Percentiles rank a stretch among this genome's conserved stretches.
Evolutionary conservation across 2,888 invertebrate species (phyloP).

Genomic region (Chymomyza amoena): DNA sequence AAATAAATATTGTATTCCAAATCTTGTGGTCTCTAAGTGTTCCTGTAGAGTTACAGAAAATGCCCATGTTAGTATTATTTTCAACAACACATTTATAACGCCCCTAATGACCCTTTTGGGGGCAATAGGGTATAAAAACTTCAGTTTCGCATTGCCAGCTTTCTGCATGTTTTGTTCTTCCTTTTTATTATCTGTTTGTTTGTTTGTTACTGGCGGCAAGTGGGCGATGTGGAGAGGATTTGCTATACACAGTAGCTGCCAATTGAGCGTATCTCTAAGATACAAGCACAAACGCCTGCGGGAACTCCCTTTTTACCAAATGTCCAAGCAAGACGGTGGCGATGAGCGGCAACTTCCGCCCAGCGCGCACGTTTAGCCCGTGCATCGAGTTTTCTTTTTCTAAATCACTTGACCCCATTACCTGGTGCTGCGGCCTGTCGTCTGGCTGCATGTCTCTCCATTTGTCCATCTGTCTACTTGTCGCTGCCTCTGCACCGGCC

Average conservation of each 20-base stretch:
- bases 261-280: too few relatives aligned
- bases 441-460: not conserved
- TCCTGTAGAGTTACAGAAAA: too few relatives aligned
- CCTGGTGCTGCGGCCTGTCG: slow-evolving; percentile 48
- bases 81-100: too few relatives aligned
- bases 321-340: not conserved
- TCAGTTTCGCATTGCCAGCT: too few relatives aligned
- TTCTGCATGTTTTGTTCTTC: too few relatives aligned
- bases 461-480: not conserved
- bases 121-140: too few relatives aligned
- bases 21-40: too few relatives aligned
- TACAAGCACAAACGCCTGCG: not conserved
- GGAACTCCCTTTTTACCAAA: not conserved
- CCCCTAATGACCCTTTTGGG: too few relatives aligned
- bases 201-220: not conserved
- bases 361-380: not conserved
- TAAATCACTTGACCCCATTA: slow-evolving; percentile 74
- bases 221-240: not conserved
- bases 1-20: too few relatives aligned
- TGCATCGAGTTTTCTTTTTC: slow-evolving; percentile 34
- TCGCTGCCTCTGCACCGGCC: slow-evolving; percentile 3
- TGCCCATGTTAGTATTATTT: too few relatives aligned
- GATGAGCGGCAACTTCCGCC: slow-evolving; percentile 4
- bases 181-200: too few relatives aligned
- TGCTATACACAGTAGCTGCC: too few relatives aligned